Conservation (phyloP, 2,797 vertebrate species). For the Yasuhikotakia modesta region DNA sequence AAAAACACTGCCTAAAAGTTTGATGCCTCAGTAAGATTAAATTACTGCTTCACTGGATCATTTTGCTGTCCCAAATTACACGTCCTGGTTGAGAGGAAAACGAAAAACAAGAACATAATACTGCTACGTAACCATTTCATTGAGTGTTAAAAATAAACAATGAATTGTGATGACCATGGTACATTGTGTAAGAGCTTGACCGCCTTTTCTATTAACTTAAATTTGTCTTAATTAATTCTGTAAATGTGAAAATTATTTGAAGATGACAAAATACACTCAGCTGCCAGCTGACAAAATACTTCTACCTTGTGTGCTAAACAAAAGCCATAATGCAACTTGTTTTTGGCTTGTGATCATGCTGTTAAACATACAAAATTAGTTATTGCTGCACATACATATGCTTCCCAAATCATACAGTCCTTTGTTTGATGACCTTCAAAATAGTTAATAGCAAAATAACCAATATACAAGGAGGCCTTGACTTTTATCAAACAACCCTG, state of each 20-base stretch:
- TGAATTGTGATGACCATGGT: background rate
- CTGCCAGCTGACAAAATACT: no score
- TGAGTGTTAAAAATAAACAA: slow-evolving; percentile 28
- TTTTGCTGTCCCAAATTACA: slow-evolving; percentile 23
- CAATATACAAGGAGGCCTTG: background rate
- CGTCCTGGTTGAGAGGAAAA: slow-evolving; percentile 3
- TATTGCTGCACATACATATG: slow-evolving; percentile 21
- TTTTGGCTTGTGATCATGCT: slow-evolving; percentile 25
- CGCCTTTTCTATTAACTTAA: background rate
- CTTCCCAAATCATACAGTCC: background rate
- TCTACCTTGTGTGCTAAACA: no score
- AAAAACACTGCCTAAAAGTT: slow-evolving; percentile 28
- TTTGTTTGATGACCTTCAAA: slow-evolving; percentile 5
- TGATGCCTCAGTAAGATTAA: slow-evolving; percentile 26
- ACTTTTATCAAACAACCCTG: background rate
- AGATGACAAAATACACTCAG: slow-evolving; percentile 5
- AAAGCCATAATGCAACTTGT: background rate
- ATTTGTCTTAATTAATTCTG: background rate
- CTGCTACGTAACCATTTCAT: slow-evolving; percentile 40
- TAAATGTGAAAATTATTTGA: background rate
- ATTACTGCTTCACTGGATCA: slow-evolving; percentile 22
- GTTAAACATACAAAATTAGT: background rate
- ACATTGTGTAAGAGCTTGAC: background rate
- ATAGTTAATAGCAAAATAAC: slow-evolving; percentile 12
- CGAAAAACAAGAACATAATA: slow-evolving; percentile 36